Conservation (phyloP, 2,888 invertebrate genomes). For the Byasa hedistus region DNA sequence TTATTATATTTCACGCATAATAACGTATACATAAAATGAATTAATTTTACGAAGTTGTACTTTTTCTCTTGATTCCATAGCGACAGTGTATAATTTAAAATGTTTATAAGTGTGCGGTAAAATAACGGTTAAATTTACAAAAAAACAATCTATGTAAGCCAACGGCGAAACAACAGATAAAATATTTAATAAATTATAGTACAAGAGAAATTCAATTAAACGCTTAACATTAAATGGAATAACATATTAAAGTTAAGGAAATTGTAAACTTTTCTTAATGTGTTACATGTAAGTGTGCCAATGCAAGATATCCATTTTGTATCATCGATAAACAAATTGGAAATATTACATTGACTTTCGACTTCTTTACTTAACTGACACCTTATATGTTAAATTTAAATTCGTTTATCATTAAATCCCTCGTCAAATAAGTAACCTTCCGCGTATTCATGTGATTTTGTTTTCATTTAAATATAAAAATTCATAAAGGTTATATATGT, state of each 20-base stretch:
- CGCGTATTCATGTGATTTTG: not conserved
- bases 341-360: constrained; percentile 10
- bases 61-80: not conserved
- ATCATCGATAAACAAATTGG: constrained; percentile 1
- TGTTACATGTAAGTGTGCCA: not conserved
- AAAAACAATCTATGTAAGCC: not conserved
- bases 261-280: not conserved
- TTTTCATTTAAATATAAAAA: not conserved
- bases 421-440: constrained; percentile 1
- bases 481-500: not conserved
- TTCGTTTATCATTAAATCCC: constrained; percentile 7
- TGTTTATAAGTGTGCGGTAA: not conserved
- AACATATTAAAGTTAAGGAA: constrained; percentile 6
- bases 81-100: no score
- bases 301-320: not conserved
- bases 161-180: not conserved
- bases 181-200: constrained; percentile 7
- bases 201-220: not conserved
- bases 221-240: not conserved
- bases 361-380: not conserved
- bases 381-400: constrained; percentile 11
- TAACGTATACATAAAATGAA: not conserved
- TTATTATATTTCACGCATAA: no score
- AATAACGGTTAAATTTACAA: not conserved
- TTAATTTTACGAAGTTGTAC: not conserved